phyloP scores from a whole-genome alignment of 2,113 vertebrate genomes.

The Rhabdornis inornatus region DNA sequence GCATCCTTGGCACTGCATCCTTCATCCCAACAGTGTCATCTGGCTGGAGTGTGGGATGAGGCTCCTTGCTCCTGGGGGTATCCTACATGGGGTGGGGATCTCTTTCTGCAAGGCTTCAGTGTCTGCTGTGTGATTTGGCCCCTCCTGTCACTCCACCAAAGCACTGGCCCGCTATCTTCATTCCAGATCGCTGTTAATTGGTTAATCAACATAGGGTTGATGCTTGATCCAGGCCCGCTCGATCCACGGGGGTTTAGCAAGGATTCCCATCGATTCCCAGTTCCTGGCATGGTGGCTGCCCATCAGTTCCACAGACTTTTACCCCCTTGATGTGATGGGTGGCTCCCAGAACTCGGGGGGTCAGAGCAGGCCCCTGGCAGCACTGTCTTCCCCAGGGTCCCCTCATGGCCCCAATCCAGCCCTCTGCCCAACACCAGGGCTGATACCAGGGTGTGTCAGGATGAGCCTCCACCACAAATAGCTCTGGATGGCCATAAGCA shows the following conservation, averaged over 20 bases:
- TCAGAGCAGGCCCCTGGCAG: neutral
- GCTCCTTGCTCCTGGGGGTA: neutral
- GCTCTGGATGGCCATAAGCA: neutral
- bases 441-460: neutral
- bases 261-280: neutral
- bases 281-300: neutral
- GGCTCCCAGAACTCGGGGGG: rapidly evolving
- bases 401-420: neutral
- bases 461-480: neutral
- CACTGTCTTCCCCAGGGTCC: rapidly evolving
- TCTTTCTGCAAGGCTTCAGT: rapidly evolving
- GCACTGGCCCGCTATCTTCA: neutral
- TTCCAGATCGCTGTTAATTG: neutral
- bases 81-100: neutral
- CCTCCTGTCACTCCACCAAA: neutral
- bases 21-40: neutral
- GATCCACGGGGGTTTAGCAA: neutral
- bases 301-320: rapidly evolving
- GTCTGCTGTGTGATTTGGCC: neutral
- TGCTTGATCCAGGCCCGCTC: neutral
- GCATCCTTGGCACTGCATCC: neutral
- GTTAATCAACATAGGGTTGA: neutral
- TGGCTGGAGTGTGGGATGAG: rapidly evolving
- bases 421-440: no score
- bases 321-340: rapidly evolving